Evolutionary conservation across 2,797 vertebrate species (phyloP).

Genomic region (Poecile montanus): DNA sequence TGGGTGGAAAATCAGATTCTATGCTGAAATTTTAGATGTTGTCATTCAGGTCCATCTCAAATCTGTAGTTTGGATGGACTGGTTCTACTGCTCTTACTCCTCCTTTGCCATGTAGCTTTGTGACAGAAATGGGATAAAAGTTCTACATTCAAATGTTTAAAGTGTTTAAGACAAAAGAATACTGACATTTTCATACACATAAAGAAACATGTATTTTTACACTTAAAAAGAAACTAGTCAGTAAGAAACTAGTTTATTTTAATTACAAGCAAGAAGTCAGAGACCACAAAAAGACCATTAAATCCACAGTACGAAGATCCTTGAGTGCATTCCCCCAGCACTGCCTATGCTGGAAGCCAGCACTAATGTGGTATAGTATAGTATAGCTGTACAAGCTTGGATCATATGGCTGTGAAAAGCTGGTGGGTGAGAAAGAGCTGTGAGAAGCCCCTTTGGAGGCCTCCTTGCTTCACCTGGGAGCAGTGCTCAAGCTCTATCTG

Average conservation of each 20-base stretch:
- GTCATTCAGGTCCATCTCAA: constrained; percentile 10
- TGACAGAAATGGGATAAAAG: not conserved
- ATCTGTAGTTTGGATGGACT: not conserved
- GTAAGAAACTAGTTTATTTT: not conserved
- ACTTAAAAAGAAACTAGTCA: not conserved
- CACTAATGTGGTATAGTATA: no score
- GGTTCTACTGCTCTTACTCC: constrained; percentile 1
- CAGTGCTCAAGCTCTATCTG: not conserved
- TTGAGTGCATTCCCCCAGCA: not conserved
- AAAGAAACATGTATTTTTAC: not conserved
- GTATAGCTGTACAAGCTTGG: not conserved
- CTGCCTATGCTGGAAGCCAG: not conserved
- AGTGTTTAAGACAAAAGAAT: not conserved
- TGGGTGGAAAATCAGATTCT: constrained; percentile 39
- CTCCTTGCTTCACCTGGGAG: not conserved
- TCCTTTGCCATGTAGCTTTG: not conserved
- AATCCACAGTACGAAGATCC: not conserved
- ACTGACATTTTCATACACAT: not conserved
- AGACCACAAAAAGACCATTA: not conserved
- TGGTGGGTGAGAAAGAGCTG: not conserved
- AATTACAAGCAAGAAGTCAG: not conserved
- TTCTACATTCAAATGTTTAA: not conserved
- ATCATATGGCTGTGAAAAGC: not conserved
- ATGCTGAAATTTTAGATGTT: not conserved
- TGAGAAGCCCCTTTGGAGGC: not conserved